Conservation (phyloP, 2,888 invertebrate species). For the Thyatira batis region DNA sequence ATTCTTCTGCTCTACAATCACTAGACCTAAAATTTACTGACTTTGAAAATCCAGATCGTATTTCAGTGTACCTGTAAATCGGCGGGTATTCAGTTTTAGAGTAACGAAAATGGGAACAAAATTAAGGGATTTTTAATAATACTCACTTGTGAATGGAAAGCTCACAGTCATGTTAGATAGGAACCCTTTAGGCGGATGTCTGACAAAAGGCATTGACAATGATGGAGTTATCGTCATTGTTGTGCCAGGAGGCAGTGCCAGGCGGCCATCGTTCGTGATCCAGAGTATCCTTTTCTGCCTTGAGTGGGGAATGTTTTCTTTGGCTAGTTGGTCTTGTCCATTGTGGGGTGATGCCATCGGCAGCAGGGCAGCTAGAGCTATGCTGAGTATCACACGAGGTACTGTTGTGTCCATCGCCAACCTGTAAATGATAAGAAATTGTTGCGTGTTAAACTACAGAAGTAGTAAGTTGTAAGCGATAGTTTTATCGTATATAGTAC, state of each 20-base stretch:
- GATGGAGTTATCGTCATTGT: slow-evolving; percentile 90
- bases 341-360: slow-evolving; percentile 64
- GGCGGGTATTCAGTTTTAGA: slow-evolving; percentile 4
- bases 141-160: slow-evolving; percentile 92
- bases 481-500: too few species aligned
- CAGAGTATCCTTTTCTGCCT: slow-evolving; percentile 91
- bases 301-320: slow-evolving; percentile 84
- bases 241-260: slow-evolving; percentile 93
- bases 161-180: slow-evolving; percentile 92
- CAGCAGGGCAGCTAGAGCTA: slow-evolving; percentile 70
- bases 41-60: slow-evolving; percentile 60
- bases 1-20: slow-evolving; percentile 26
- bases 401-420: slow-evolving; percentile 71
- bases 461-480: too few species aligned
- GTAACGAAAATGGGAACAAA: neutral
- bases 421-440: slow-evolving; percentile 31
- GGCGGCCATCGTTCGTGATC: slow-evolving; percentile 92
- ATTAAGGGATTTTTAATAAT: neutral
- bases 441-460: neutral
- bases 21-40: slow-evolving; percentile 58
- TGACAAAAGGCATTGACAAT: slow-evolving; percentile 89
- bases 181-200: slow-evolving; percentile 93
- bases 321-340: slow-evolving; percentile 52
- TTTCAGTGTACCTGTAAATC: slow-evolving; percentile 62
- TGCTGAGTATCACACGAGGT: slow-evolving; percentile 71